Evolutionary conservation across 2,113 vertebrate species (phyloP).

Genomic region (Holacanthus passer): DNA sequence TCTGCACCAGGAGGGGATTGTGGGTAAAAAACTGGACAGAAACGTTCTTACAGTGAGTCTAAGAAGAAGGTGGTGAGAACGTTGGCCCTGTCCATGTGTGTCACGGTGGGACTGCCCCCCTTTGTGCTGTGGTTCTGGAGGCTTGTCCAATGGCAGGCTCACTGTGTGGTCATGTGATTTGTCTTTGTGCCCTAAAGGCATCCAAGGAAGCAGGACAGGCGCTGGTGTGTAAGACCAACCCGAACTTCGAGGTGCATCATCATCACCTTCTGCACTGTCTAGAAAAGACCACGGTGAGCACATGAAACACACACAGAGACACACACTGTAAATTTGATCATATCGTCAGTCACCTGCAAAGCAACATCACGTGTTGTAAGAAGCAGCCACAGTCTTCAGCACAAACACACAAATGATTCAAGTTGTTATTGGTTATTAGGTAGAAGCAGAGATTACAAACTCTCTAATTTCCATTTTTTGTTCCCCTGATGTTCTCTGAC

Average conservation of each 20-base stretch:
- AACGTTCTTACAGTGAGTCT: constrained; percentile 32
- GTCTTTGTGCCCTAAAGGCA: constrained; percentile 85
- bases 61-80: constrained; percentile 38
- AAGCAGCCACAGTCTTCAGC: not conserved
- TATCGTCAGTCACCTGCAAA: no score
- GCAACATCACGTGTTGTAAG: no score
- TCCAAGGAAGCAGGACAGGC: constrained; percentile 91
- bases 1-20: constrained; percentile 33
- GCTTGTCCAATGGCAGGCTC: not conserved
- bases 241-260: constrained; percentile 92
- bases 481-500: not conserved
- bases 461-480: no score
- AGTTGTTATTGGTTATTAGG: no score
- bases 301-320: not conserved
- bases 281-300: constrained; percentile 97
- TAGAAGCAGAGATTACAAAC: no score
- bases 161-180: constrained; percentile 25
- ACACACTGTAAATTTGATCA: constrained; percentile 1
- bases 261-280: constrained; percentile 97
- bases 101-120: not conserved
- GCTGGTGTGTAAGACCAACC: constrained; percentile 90
- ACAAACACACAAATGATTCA: no score
- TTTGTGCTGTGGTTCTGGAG: not conserved
- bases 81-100: constrained; percentile 3
- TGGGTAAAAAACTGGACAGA: constrained; percentile 37